A percentile compares a stretch with the other conserved stretches of the same genome.
Evolutionary conservation across 2,113 vertebrate genomes (phyloP).

Genomic region (Erythrolamprus reginae): DNA sequence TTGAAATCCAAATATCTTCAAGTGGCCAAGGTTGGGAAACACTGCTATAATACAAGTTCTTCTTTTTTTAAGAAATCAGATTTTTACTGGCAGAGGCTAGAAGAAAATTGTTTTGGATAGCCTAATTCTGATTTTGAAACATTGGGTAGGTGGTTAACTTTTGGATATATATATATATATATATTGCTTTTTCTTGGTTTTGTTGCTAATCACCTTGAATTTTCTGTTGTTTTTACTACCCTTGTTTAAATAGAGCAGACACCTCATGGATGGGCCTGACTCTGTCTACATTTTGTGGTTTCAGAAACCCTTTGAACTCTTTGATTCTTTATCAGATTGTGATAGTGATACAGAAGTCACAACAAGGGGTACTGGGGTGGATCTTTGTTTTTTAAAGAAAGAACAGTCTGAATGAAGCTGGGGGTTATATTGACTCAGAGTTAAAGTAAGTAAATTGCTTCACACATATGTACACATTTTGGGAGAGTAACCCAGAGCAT

Average conservation of each 20-base stretch:
- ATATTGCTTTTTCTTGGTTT: neutral
- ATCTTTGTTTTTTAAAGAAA: neutral
- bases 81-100: neutral
- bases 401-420: neutral
- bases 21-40: too few species aligned
- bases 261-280: neutral
- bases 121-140: neutral
- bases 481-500: neutral
- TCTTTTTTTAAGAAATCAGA: neutral
- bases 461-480: neutral
- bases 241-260: neutral
- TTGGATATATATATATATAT: too few species aligned
- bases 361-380: neutral
- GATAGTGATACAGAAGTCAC: neutral
- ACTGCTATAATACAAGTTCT: neutral
- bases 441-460: neutral
- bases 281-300: neutral
- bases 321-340: neutral
- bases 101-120: neutral
- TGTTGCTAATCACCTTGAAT: neutral
- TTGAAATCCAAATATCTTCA: too few species aligned
- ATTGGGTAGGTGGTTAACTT: neutral
- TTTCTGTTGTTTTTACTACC: neutral
- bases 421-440: neutral
- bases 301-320: neutral